Evolutionary conservation across 64 coral and sea anemone species (phyloP), one percentile per base, ranked within the genome.

Genomic region (Stichodactyla helianthus): DNA sequence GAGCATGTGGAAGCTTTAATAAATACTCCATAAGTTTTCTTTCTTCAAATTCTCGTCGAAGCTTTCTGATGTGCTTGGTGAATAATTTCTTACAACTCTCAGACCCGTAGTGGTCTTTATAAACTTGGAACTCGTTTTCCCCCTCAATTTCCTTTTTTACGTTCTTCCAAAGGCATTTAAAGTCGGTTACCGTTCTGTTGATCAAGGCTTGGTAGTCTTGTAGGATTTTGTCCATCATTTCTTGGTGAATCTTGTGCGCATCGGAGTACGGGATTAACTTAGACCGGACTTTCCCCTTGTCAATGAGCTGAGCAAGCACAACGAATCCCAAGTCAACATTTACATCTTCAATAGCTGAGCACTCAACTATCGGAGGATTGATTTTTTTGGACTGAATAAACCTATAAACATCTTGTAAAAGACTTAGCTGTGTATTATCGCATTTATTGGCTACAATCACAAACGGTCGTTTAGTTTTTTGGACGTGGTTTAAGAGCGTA

Each of bases 391-490:
- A 86, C 63, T 95, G 97, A 85, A 89, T 89, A 89, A 88, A 99
- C 74, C 93, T 86, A 85, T 95, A 89, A 81, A 91, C 90, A 56
- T 99, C 97, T 71, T 99, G 93, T 51, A 99, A 82, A 31, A 94
- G 92, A 83, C 81, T 93, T 70, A 95, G 77, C 53, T 94, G 97
- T 78, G 93, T 92, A 80, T 89, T 93, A 59, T 99, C 97, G 51
- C 97, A 99, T 91, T 99, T 99, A 51, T 85, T 99, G 6, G 97
- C 97, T 10, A 92, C 93, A 65, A 99, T 84, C 71, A 95, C 93
- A 81, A 91, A 95, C 15, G 97, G 97, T 86, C 89, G 88, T 79
- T 99, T 99, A 59, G 88, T 95, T 81, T 99, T 99, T 65, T 95
- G 97, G 31, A 99, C 83, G 44, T 87, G 85, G 12, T 84, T 77